Base-by-base conservation (phyloP, 2,888 invertebrate species). In the Drosophila pegasa region DNA sequence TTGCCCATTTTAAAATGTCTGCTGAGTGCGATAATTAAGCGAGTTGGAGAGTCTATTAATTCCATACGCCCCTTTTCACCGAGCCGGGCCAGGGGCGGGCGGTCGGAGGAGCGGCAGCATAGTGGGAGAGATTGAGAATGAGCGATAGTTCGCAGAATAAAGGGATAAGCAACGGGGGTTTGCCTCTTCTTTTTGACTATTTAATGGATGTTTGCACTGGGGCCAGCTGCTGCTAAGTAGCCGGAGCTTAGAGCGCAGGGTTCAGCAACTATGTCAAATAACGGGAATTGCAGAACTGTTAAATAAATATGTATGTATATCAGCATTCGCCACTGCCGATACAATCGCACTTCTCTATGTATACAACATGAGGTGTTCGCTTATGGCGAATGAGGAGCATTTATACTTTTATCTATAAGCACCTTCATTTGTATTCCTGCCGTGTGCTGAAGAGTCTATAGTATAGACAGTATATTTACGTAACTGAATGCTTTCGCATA, bases 11-110 rank as follows among this genome's bases (percentile, higher is more conserved):
- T 67, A 65, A 78, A 80, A 71, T 71, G 71, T 72, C 61, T 62
- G 67, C 58, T 55, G 66, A 71, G 70, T 84, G 82, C 70, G 78
- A 80, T 85, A 85, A 87, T 85, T 85, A 85, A 85, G 82, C 71
- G 64, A 76, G 60, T 75, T 72, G 73, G 64, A 78, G 74, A 75
- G 82, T 85, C 87, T 78, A 87, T 85, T 87, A 85, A 85, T 85
- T 87, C 80, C 58, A 66, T 74, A 85, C 85, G 87, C 82, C 87
- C 82, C 87, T 78, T 71, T 81, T 75, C 59, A 75, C 61, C 61
- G 41, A 61, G 73, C 61, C 61, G 41, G 65, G 51, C 37, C 69
- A 74, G 8, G 5, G 10, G n/a, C n/a, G n/a, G n/a, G n/a, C n/a
- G n/a, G n/a, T n/a, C n/a, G 33, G 27, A 1, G 14, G n/a, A 16